Evolutionary conservation across 2,888 invertebrate genomes (phyloP).

Genomic region (Thymelicus sylvestris): DNA sequence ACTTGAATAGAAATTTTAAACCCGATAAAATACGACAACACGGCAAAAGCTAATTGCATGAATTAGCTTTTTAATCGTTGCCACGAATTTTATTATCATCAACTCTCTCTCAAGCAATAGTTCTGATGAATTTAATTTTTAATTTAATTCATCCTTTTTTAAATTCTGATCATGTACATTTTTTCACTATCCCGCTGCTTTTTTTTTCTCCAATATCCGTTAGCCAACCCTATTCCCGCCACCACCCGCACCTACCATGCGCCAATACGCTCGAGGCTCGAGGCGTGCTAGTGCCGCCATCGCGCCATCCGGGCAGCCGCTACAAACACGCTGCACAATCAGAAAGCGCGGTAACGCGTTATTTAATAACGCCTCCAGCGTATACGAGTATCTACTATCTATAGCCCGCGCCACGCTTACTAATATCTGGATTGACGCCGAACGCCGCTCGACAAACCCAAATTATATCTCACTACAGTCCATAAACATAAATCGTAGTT

Average conservation of each 20-base stretch:
- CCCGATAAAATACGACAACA: too few species aligned
- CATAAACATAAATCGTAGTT: too few species aligned
- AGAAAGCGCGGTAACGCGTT: conserved; percentile 32
- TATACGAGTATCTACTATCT: conserved; percentile 21
- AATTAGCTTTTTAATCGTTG: too few species aligned
- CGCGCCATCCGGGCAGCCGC: too few species aligned
- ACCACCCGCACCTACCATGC: not conserved
- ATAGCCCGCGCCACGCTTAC: not conserved
- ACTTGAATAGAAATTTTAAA: too few species aligned
- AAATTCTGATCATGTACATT: not conserved
- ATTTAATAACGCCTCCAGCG: conserved; percentile 30
- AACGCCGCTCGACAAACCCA: not conserved
- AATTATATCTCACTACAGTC: not conserved
- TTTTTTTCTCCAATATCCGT: not conserved
- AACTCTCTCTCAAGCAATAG: too few species aligned
- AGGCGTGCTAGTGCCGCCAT: conserved; percentile 21
- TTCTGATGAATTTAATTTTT: too few species aligned
- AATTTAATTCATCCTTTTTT: not conserved
- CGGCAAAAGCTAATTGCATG: too few species aligned
- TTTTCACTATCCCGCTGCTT: not conserved
- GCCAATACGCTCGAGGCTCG: not conserved
- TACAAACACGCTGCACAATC: conserved; percentile 7
- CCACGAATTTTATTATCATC: too few species aligned
- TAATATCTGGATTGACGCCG: not conserved
- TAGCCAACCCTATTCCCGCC: not conserved